These are phyloP conservation scores for Platypus cylindrus DNA, from an alignment of 2,888 invertebrate genomes.

Conservation along the genomic window DNA sequence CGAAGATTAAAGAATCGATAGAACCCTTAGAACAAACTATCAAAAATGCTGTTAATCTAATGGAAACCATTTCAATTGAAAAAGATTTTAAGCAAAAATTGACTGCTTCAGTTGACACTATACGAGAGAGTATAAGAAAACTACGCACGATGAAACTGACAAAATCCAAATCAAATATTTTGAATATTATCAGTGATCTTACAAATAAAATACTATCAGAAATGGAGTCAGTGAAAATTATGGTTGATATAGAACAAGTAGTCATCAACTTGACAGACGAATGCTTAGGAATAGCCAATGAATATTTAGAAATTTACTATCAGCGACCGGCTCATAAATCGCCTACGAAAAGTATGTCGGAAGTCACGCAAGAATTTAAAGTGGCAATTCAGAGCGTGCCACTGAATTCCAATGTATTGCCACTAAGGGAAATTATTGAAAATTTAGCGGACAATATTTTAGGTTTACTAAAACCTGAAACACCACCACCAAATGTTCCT, in stretches of 20 bases:
- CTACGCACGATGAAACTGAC: slow-evolving; percentile 10
- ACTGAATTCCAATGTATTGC: slow-evolving; percentile 11
- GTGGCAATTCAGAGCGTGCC: slow-evolving; percentile 14
- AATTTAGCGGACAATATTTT: slow-evolving; percentile 15
- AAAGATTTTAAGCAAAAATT: slow-evolving; percentile 18
- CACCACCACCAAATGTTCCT: slow-evolving; percentile 11
- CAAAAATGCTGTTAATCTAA: slow-evolving; percentile 32
- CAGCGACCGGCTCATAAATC: slow-evolving; percentile 8
- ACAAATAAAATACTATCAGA: slow-evolving; percentile 8
- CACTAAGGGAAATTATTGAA: slow-evolving; percentile 14
- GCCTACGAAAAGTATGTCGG: slow-evolving; percentile 14
- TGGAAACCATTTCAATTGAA: slow-evolving; percentile 27
- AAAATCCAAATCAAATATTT: slow-evolving; percentile 5
- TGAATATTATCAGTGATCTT: slow-evolving; percentile 6
- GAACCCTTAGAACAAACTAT: slow-evolving; percentile 31
- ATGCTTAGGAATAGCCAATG: slow-evolving; percentile 10
- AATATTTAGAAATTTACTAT: slow-evolving; percentile 13
- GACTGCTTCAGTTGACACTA: slow-evolving; percentile 10
- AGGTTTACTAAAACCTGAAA: slow-evolving; percentile 17
- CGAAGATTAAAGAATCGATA: slow-evolving; percentile 26
- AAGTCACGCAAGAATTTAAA: slow-evolving; percentile 12
- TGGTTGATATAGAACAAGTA: slow-evolving; percentile 12
- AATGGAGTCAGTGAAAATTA: slow-evolving; percentile 8
- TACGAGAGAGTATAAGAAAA: slow-evolving; percentile 10
- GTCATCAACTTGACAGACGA: slow-evolving; percentile 9